Evolutionary conservation across 2,888 invertebrate genomes (phyloP).

Genomic region (Syrphus vitripennis): DNA sequence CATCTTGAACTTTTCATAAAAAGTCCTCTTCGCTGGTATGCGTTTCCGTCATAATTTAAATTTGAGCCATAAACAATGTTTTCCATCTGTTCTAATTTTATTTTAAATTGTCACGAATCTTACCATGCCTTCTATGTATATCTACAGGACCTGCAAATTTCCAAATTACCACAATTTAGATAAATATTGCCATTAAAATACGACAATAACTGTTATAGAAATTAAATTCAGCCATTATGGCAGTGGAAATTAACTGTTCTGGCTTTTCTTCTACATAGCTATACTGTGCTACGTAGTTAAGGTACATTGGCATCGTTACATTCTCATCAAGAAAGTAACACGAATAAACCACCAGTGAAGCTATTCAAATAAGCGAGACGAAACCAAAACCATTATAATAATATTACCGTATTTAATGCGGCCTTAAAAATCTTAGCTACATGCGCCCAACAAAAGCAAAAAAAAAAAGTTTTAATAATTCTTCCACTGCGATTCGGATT

Average conservation of each 20-base stretch:
- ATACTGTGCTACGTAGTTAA: neutral
- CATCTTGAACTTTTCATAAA: neutral
- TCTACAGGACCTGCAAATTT: constrained; percentile 38
- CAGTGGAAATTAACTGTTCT: constrained; percentile 15
- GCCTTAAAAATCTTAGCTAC: neutral
- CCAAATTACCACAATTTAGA: constrained; percentile 42
- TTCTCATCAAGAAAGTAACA: neutral
- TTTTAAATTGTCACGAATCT: neutral
- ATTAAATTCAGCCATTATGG: constrained; percentile 34
- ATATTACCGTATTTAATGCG: neutral
- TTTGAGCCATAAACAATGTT: neutral
- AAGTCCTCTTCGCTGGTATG: neutral
- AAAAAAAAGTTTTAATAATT: constrained; percentile 9
- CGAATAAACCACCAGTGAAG: neutral
- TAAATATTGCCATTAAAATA: neutral
- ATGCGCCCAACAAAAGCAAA: constrained; percentile 1
- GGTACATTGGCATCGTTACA: neutral
- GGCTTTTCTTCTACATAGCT: neutral
- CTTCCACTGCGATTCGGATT: neutral
- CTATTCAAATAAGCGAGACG: constrained; percentile 37
- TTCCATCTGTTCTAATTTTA: constrained; percentile 1
- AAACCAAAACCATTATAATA: constrained; percentile 28
- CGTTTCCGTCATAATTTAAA: neutral
- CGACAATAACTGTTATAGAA: constrained; percentile 23
- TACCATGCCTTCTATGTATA: neutral